A percentile compares a stretch with the other conserved stretches of the same genome.
Conservation (phyloP, 1,140 invertebrate species). For the Drosophila pandora region DNA sequence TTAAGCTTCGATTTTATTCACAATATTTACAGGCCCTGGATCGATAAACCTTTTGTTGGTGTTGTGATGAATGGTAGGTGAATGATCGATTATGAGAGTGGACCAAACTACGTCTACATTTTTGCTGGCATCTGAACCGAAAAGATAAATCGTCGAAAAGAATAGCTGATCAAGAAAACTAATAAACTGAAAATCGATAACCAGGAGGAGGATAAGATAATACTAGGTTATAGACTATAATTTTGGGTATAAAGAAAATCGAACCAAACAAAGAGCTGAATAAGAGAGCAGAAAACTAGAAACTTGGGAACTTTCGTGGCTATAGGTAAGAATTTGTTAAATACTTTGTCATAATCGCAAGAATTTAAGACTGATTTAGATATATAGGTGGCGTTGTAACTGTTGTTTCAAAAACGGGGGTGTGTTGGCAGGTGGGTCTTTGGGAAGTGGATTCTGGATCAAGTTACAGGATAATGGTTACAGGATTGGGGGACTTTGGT, state of each 20-base stretch:
- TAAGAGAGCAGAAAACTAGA: slow-evolving; percentile 30
- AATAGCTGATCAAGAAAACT: slow-evolving; percentile 27
- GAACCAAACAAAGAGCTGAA: slow-evolving; percentile 11
- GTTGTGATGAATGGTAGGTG: slow-evolving; percentile 8
- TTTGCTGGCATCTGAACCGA: slow-evolving; percentile 44
- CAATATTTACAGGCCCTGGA: slow-evolving; percentile 2
- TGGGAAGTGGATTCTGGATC: neutral
- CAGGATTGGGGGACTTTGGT: neutral
- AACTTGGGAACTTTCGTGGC: slow-evolving; percentile 40
- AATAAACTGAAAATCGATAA: slow-evolving; percentile 27
- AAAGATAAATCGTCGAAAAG: slow-evolving; percentile 16
- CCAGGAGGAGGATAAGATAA: neutral
- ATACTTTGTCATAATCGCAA: slow-evolving; percentile 46
- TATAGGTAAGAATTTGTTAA: slow-evolving; percentile 37
- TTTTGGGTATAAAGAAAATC: slow-evolving; percentile 13
- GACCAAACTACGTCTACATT: slow-evolving; percentile 51
- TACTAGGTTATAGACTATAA: slow-evolving; percentile 18
- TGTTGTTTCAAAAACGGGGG: slow-evolving; percentile 25
- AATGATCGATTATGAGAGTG: slow-evolving; percentile 4
- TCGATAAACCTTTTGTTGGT: neutral
- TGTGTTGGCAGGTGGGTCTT: neutral
- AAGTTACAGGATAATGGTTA: no score
- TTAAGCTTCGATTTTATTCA: neutral
- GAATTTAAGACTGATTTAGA: slow-evolving; percentile 36
- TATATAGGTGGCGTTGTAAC: slow-evolving; percentile 21